A percentile compares a stretch with the other conserved stretches of the same genome.
Conservation (phyloP, 2,113 vertebrate genomes). For the Aramus guarauna region DNA sequence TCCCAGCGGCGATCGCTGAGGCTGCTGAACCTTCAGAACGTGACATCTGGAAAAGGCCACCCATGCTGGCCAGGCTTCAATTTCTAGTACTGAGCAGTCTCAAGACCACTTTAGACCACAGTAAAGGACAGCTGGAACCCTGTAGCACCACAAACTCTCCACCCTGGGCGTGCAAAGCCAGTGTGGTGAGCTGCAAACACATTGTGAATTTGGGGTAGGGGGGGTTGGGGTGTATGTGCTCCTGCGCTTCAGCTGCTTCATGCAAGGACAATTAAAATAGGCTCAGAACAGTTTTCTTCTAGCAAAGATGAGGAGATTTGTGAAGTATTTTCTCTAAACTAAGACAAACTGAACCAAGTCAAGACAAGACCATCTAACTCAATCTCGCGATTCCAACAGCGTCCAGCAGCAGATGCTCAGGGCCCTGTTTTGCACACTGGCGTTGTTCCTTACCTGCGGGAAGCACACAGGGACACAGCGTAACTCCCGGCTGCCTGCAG, state of each 20-base stretch:
- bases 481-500: not conserved
- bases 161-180: not conserved
- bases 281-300: not conserved
- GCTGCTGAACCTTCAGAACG: not conserved
- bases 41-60: not conserved
- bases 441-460: not conserved
- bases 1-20: not conserved
- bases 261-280: not conserved
- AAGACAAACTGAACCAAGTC: not conserved
- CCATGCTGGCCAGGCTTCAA: rapidly evolving
- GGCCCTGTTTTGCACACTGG: not conserved
- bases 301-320: not conserved
- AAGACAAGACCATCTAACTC: not conserved
- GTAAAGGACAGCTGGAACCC: not conserved
- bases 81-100: not conserved
- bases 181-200: not conserved
- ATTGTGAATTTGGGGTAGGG: rapidly evolving
- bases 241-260: not conserved
- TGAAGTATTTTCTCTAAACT: not conserved
- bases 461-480: not conserved
- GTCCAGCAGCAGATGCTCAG: not conserved
- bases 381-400: not conserved
- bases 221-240: rapidly evolving
- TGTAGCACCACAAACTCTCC: not conserved
- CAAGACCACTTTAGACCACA: not conserved